Evolutionary conservation across 2,797 vertebrate genomes (phyloP), one percentile per base, ranked within the genome.

Genomic region (Carapus acus): DNA sequence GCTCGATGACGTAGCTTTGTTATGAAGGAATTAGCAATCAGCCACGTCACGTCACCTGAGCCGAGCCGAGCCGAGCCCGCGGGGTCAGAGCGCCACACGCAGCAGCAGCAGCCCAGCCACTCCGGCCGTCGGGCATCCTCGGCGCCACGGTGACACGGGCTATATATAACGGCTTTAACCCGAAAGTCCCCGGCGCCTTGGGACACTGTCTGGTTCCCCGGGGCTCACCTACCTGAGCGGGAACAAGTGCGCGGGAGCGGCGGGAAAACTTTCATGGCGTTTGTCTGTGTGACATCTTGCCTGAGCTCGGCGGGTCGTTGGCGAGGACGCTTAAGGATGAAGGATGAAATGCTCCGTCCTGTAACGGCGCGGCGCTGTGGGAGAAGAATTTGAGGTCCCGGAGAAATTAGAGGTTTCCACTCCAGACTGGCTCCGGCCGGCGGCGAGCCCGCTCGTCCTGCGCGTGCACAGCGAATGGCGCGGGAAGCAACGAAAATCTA

Each of bases 401-500:
- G 64, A 68, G 59, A 73, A 62, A 71, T 44, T 76, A 43, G 76
- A 82, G 9, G 86, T 86, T 72, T 88, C 86, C 85, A 83, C 85
- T 87, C 87, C 89, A 89, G 89, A 90, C 89, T 86, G 84, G 86
- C 88, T 86, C 83, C 60, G 49, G 78, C 74, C 83, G 84, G 83
- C 76, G 73, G 78, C 86, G 86, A 84, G 88, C 85, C 81, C 80
- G 82, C 71, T 79, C 67, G 77, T 52, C 67, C 36, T 57, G 87
- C 87, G 88, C 83, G 86, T 85, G 82, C 88, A 84, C 86, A 81
- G 29, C 11, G 71, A 82, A 80, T 79, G 82, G 79, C 82, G 83
- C 83, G 83, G 76, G 65, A 86, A 86, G 60, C 65, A 47, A 73
- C 34, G 74, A 81, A 58, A 69, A 69, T 66, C 53, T 71, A 51